Evolutionary conservation across 2,888 invertebrate species (phyloP).

Genomic region (Melieria picta): DNA sequence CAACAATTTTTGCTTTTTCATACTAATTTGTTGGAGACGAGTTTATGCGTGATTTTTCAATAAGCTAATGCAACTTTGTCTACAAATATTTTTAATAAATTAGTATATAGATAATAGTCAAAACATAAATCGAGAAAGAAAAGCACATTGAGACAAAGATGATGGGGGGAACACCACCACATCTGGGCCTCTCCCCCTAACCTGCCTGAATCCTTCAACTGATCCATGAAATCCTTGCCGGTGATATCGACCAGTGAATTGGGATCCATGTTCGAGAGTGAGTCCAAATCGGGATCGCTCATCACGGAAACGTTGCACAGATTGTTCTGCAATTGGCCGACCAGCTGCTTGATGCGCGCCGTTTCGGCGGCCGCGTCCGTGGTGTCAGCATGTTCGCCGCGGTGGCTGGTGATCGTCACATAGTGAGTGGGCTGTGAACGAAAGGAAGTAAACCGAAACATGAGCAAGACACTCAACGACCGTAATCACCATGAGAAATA

Average conservation of each 20-base stretch:
- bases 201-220: constrained; percentile 80
- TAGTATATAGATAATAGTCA: not conserved
- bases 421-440: constrained; percentile 63
- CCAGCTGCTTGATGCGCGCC: constrained; percentile 75
- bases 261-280: constrained; percentile 89
- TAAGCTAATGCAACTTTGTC: too few species aligned
- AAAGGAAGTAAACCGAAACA: constrained; percentile 13
- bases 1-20: too few species aligned
- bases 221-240: constrained; percentile 74
- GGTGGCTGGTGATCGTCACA: constrained; percentile 67
- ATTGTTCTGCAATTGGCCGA: constrained; percentile 82
- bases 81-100: not conserved
- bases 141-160: constrained; percentile 55
- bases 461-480: too few species aligned
- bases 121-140: constrained; percentile 24
- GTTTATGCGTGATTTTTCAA: too few species aligned
- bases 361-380: constrained; percentile 62
- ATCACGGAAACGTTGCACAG: constrained; percentile 85
- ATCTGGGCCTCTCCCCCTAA: constrained; percentile 61
- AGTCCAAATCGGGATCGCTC: constrained; percentile 84
- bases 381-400: constrained; percentile 58
- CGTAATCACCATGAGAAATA: too few species aligned
- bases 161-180: constrained; percentile 48
- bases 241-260: constrained; percentile 86
- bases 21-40: too few species aligned